A percentile compares a stretch with the other conserved stretches of the same genome.
phyloP scores from a whole-genome alignment of 2,888 invertebrate species.

The Drosophila longiperda region DNA sequence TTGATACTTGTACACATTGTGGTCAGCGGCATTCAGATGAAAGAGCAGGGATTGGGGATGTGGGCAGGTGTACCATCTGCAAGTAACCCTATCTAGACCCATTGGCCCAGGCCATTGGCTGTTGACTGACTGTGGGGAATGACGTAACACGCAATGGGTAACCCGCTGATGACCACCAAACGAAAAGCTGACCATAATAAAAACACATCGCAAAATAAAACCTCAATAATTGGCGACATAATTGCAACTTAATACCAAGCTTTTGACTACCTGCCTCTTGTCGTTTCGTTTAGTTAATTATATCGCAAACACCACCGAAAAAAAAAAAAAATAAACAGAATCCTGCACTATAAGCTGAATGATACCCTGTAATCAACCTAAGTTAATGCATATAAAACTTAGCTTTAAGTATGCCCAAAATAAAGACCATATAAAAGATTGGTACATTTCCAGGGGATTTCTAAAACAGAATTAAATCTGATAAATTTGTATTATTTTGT shows the following conservation, averaged over 20 bases:
- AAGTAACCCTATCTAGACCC: slow-evolving; percentile 68
- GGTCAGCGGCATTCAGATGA: slow-evolving; percentile 32
- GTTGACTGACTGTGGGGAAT: slow-evolving; percentile 29
- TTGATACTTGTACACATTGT: slow-evolving; percentile 24
- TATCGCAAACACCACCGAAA: slow-evolving; percentile 69
- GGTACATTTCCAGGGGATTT: fast-evolving
- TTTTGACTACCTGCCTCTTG: slow-evolving; percentile 72
- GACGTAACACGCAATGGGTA: slow-evolving; percentile 51
- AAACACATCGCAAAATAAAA: slow-evolving; percentile 77
- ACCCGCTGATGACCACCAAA: slow-evolving; percentile 35
- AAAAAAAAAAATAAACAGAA: slow-evolving; percentile 7
- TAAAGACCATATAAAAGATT: background rate
- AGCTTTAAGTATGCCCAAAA: background rate
- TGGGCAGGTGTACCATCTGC: slow-evolving; percentile 6
- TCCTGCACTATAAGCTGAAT: background rate
- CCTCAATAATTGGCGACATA: slow-evolving; percentile 79
- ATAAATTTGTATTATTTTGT: background rate
- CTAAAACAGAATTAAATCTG: background rate
- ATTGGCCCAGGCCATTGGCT: slow-evolving; percentile 52
- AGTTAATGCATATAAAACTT: background rate
- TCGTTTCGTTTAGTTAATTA: slow-evolving; percentile 80
- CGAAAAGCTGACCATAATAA: slow-evolving; percentile 49
- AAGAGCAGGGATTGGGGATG: background rate
- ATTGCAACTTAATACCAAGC: slow-evolving; percentile 80
- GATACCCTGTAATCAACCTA: background rate